Evolutionary conservation across 2,888 invertebrate species (phyloP).

Genomic region (Drosophila kambysellisi): DNA sequence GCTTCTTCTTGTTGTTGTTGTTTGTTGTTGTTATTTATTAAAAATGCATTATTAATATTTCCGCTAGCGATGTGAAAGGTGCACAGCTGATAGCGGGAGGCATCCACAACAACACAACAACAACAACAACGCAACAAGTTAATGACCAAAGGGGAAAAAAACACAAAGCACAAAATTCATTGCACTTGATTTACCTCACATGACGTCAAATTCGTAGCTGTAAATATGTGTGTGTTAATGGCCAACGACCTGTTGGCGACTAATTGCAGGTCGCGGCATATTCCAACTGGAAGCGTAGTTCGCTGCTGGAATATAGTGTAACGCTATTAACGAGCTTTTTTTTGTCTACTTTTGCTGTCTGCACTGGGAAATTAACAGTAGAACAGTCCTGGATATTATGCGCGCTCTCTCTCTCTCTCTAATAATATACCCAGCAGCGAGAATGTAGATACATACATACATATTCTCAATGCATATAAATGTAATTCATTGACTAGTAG

Average conservation of each 20-base stretch:
- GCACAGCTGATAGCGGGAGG: conserved; percentile 47
- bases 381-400: not conserved
- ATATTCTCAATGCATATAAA: not conserved
- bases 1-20: conserved; percentile 17
- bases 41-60: conserved; percentile 74
- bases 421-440: not conserved
- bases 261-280: conserved; percentile 44
- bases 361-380: not conserved
- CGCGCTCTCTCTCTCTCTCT: not conserved
- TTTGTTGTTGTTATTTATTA: conserved; percentile 47
- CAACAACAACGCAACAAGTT: conserved; percentile 36
- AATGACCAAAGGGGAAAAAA: conserved; percentile 56
- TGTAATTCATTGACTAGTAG: not conserved
- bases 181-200: conserved; percentile 44
- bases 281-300: conserved; percentile 15
- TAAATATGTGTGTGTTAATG: conserved; percentile 22
- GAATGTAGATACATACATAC: not conserved
- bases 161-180: conserved; percentile 59
- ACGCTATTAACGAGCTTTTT: conserved; percentile 39
- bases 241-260: conserved; percentile 51
- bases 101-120: conserved; percentile 13
- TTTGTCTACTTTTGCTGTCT: conserved; percentile 14
- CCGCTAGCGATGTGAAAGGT: conserved; percentile 55
- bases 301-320: conserved; percentile 33
- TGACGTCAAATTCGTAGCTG: conserved; percentile 59